Base-by-base conservation (phyloP, 2,888 invertebrate species). In the Netelia melanura region DNA sequence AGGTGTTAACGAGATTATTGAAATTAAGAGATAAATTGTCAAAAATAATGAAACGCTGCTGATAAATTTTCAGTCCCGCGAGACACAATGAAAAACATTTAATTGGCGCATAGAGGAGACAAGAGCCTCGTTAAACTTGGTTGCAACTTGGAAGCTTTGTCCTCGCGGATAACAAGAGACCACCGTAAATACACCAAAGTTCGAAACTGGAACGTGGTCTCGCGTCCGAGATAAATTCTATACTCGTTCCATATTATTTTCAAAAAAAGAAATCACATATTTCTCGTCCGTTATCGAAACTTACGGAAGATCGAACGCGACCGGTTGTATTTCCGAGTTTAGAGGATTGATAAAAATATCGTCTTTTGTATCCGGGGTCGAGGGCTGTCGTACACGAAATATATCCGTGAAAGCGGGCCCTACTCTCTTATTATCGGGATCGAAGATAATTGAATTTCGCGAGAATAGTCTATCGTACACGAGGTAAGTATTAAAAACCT, bases 381-480 rank as follows among this genome's bases (percentile, higher is more conserved):
- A 67, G 52, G 61, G 0, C 10, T 11, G 54, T 56, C 8, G 56
- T 1, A 70, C 30, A n/a, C 30, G 38, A 56, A 17, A 52, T 38
- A 76, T 71, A 58, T 70, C 52, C 58, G 58, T 21, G 56, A 52
- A 65, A 76, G 48, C 14, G 11, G 44, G 23, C 23, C 6, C 21
- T 52, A 48, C 30, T 64, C 62, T 58, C 17, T 17, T 80, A 30
- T 30, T 30, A 30, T n/a, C 56, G 54, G 56, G 38, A 71, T 79
- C 58, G 56, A 76, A 64, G 61, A 76, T 83, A 83, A 83, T 80
- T 71, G 79, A 65, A 83, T 83, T 75, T 70, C 38, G 14, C 67
- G 30, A 56, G 43, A 48, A 76, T 76, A 23, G 56, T 76, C 56
- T 65, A 76, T 68, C 30, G 52, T 43, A 75, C 30, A 2, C 30